Conservation (phyloP, 2,797 vertebrate genomes). For the Sebastes iracundus region DNA sequence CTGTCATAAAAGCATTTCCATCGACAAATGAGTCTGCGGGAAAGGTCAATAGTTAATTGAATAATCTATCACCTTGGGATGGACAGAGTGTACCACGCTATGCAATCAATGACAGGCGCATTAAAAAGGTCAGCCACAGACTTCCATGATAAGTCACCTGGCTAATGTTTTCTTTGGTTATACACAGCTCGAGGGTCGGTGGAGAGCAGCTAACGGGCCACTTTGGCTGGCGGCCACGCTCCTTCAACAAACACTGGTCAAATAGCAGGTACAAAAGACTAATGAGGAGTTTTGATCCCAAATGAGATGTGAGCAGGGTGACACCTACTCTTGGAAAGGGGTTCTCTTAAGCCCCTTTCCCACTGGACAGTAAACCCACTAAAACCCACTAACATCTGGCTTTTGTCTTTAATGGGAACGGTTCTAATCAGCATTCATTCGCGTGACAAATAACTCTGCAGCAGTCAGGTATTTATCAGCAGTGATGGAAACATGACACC, state of each 20-base stretch:
- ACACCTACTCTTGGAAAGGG: background rate
- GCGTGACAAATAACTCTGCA: too few species aligned
- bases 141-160: conserved; percentile 93
- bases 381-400: background rate
- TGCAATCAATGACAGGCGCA: conserved; percentile 95
- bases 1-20: conserved; percentile 91
- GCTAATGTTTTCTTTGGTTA: conserved; percentile 86
- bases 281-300: background rate
- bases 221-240: background rate
- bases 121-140: conserved; percentile 98
- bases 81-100: conserved; percentile 88
- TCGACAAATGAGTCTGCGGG: conserved; percentile 94
- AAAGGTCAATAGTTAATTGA: conserved; percentile 99
- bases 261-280: conserved; percentile 23
- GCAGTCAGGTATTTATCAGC: too few species aligned
- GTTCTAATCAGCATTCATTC: too few species aligned
- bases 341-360: background rate
- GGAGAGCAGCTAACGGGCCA: conserved; percentile 14
- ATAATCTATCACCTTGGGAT: conserved; percentile 99
- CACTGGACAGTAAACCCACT: background rate
- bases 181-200: conserved; percentile 58
- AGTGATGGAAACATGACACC: too few species aligned
- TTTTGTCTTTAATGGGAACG: background rate
- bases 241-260: conserved; percentile 5
- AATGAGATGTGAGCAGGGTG: background rate